A percentile compares a stretch with the other conserved stretches of the same genome.
Conservation (phyloP, 2,797 vertebrate species). For the Hemitrygon akajei region DNA sequence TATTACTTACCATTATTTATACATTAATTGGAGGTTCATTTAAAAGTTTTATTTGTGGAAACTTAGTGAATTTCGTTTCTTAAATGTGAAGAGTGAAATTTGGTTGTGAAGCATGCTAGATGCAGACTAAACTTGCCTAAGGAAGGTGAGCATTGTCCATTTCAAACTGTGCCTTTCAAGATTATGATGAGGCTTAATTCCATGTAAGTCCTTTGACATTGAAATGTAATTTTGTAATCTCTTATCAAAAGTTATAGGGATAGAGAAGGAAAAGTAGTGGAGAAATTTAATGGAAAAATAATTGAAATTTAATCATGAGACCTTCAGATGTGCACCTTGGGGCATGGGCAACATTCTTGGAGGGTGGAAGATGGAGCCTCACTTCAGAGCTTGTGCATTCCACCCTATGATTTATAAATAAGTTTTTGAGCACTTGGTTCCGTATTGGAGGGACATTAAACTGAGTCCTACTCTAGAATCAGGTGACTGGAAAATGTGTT, state of each 20-base stretch:
- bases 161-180: not conserved
- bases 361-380: not conserved
- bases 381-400: not conserved
- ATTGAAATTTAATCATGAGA: not conserved
- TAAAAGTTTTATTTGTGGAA: too few species aligned
- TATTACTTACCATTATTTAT: not conserved
- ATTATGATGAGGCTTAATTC: not conserved
- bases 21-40: too few species aligned
- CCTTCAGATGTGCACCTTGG: too few species aligned
- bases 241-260: not conserved
- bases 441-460: not conserved
- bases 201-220: not conserved
- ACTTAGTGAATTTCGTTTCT: too few species aligned
- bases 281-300: not conserved
- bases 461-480: not conserved
- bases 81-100: not conserved
- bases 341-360: not conserved
- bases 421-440: too few species aligned
- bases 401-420: not conserved
- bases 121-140: not conserved
- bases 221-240: not conserved
- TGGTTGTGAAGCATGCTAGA: not conserved
- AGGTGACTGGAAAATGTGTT: not conserved
- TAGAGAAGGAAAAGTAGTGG: not conserved
- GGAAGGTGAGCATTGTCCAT: not conserved